phyloP scores from a whole-genome alignment of 2,113 vertebrate genomes.

The Dryoscopus gambensis region DNA sequence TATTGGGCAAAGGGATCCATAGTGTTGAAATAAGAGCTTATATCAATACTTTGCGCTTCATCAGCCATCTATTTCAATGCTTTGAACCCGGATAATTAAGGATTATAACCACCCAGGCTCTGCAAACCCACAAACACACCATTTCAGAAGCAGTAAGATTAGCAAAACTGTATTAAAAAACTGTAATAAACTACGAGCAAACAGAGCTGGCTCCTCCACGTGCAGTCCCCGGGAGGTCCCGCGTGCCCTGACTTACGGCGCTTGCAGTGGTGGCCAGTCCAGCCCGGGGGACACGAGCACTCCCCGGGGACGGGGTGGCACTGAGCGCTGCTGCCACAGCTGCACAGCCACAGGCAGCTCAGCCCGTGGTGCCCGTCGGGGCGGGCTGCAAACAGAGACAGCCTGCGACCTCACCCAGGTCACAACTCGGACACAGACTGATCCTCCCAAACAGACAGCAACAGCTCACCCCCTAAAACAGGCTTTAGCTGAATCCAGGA shows the following conservation, averaged over 20 bases:
- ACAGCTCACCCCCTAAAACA: background rate
- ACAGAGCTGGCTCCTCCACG: background rate
- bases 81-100: constrained; percentile 63
- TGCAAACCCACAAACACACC: constrained; percentile 41
- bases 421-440: background rate
- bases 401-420: background rate
- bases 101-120: constrained; percentile 61
- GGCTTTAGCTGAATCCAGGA: background rate
- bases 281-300: constrained; percentile 34
- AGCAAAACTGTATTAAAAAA: constrained; percentile 29
- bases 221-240: background rate
- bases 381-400: constrained; percentile 50
- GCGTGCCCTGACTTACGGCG: background rate
- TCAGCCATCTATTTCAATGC: constrained; percentile 56
- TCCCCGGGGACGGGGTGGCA: constrained; percentile 62
- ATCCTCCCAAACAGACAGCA: background rate
- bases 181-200: constrained; percentile 8
- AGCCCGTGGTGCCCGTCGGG: constrained; percentile 46
- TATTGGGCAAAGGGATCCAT: constrained; percentile 39
- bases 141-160: constrained; percentile 53
- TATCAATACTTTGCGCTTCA: constrained; percentile 59
- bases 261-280: constrained; percentile 23
- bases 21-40: constrained; percentile 57
- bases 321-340: constrained; percentile 27
- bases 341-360: constrained; percentile 40